Conservation (phyloP, 1,140 invertebrate species). For the Metaphire vulgaris region DNA sequence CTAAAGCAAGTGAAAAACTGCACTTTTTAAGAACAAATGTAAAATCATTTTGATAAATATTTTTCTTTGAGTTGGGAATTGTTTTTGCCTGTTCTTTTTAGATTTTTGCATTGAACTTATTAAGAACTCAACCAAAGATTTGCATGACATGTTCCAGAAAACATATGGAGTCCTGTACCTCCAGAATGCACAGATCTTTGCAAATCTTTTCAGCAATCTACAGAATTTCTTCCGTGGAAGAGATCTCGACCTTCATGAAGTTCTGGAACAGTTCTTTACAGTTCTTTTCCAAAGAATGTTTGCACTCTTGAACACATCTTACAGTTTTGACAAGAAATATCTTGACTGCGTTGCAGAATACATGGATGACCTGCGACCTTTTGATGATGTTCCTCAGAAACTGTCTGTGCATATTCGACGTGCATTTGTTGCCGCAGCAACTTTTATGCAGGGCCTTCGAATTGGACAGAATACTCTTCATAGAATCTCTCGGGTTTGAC, state of each 20-base stretch:
- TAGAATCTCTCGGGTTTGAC: slow-evolving; percentile 72
- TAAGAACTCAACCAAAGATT: slow-evolving; percentile 70
- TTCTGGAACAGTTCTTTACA: slow-evolving; percentile 87
- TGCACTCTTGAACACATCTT: slow-evolving; percentile 78
- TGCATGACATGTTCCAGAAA: slow-evolving; percentile 87
- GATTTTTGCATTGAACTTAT: slow-evolving; percentile 60
- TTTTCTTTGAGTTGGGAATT: too few relatives aligned
- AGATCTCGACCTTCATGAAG: slow-evolving; percentile 70
- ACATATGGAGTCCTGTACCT: slow-evolving; percentile 94
- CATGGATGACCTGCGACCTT: slow-evolving; percentile 86
- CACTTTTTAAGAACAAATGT: too few relatives aligned
- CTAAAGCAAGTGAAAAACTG: too few relatives aligned
- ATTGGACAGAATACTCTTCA: slow-evolving; percentile 75
- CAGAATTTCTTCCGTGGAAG: slow-evolving; percentile 72
- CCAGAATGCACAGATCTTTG: slow-evolving; percentile 85
- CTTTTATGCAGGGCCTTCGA: slow-evolving; percentile 79
- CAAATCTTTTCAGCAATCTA: slow-evolving; percentile 79
- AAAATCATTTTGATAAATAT: too few relatives aligned
- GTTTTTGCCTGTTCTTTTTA: not conserved
- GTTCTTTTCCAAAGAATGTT: slow-evolving; percentile 94
- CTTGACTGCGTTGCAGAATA: slow-evolving; percentile 71
- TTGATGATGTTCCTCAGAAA: slow-evolving; percentile 87
- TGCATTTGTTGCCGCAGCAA: slow-evolving; percentile 86
- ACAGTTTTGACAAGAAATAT: slow-evolving; percentile 66
- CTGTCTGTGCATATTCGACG: slow-evolving; percentile 77